Evolutionary conservation across 2,888 invertebrate species (phyloP), one percentile per base, ranked within the genome.

Genomic region (Acrocera orbiculus): DNA sequence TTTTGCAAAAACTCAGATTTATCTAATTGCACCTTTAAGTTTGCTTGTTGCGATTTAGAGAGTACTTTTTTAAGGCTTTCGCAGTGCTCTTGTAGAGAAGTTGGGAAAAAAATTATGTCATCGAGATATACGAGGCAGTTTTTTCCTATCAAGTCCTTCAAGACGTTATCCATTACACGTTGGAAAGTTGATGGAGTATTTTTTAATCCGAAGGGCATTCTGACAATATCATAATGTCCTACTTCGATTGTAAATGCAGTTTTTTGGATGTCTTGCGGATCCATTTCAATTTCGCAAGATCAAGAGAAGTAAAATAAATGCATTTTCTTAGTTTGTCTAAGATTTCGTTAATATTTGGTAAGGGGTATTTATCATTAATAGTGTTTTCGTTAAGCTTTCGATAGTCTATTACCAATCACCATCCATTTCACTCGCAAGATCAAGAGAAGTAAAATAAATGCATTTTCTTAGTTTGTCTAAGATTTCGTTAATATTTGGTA

Each of bases 301-400:
- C 50, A 9, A 52, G 31, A 0, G 42, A 45, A 2, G 46, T 44
- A 33, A 53, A 52, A 35, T 46, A 51, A 22, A 42, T 37, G 11
- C 43, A 43, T 36, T 40, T 35, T 2, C 50, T 50, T 17, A 51
- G 26, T 32, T 47, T 44, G 25, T 51, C 48, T 9, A 53, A 35
- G 2, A 53, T 41, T 11, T 53, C 49, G 3, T 43, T 36, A 10
- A 54, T 46, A 25, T 49, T 45, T 1, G 47, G 45, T 11, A 44
- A 27, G 2, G 42, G 42, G 13, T 40, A 44, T 33, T 29, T 31
- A 15, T 42, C n/a, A n/a, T n/a, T n/a, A n/a, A n/a, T n/a, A n/a
- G n/a, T n/a, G n/a, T n/a, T n/a, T n/a, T n/a, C n/a, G n/a, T n/a
- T n/a, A n/a, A n/a, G n/a, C n/a, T n/a, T n/a, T n/a, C n/a, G n/a